Percentiles rank a stretch among this genome's conserved stretches.
Evolutionary conservation across 35 echinoderm and acorn worm species (phyloP).

Genomic region (Lytechinus pictus): DNA sequence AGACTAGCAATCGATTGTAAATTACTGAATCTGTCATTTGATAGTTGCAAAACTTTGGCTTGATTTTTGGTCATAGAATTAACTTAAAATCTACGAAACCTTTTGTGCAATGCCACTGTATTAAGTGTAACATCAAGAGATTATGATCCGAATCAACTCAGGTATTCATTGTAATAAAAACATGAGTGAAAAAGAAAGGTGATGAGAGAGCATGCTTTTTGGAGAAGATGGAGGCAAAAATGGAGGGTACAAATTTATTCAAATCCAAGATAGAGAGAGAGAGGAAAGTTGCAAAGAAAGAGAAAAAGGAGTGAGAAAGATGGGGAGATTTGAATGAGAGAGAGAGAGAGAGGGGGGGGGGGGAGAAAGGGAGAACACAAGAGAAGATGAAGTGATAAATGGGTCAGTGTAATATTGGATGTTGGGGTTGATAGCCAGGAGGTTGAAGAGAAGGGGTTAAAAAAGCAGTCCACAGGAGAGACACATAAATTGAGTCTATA

Average conservation of each 20-base stretch:
- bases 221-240: neutral
- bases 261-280: neutral
- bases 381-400: neutral
- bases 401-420: conserved; percentile 28
- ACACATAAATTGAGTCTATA: conserved; percentile 32
- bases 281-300: neutral
- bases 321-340: neutral
- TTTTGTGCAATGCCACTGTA: too few species aligned
- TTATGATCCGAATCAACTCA: too few species aligned
- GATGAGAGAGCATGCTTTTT: neutral
- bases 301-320: neutral
- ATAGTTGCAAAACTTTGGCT: too few species aligned
- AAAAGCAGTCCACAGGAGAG: conserved; percentile 47
- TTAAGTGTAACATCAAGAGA: too few species aligned
- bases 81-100: too few species aligned
- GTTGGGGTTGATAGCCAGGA: conserved; percentile 50
- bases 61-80: too few species aligned
- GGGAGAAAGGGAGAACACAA: neutral
- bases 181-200: too few species aligned
- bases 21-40: too few species aligned
- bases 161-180: too few species aligned
- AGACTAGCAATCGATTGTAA: too few species aligned
- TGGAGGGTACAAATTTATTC: too few species aligned
- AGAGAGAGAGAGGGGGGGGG: neutral
- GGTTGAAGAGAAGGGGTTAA: conserved; percentile 27